A percentile compares a stretch with the other conserved stretches of the same genome.
Evolutionary conservation across 2,888 invertebrate species (phyloP).

Genomic region (Sminthurides aquaticus): DNA sequence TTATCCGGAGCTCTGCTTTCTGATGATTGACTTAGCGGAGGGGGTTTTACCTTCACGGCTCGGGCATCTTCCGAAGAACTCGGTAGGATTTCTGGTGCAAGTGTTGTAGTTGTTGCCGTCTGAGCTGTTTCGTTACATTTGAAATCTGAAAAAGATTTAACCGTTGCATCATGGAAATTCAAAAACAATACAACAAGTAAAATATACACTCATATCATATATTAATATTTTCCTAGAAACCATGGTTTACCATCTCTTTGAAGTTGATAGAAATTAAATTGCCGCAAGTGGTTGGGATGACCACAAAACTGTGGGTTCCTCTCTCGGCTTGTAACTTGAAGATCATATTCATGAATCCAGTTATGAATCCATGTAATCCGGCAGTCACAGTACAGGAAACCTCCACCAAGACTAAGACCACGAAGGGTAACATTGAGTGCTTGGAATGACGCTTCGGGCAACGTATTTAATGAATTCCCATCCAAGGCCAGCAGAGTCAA

Average conservation of each 20-base stretch:
- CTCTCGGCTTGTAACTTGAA: slow-evolving; percentile 86
- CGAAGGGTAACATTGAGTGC: slow-evolving; percentile 74
- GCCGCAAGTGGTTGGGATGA: slow-evolving; percentile 67
- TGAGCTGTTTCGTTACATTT: slow-evolving; percentile 42
- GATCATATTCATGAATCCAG: slow-evolving; percentile 78
- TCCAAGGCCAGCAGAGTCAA: slow-evolving; percentile 81
- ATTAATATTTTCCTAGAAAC: too few species aligned
- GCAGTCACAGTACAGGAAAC: slow-evolving; percentile 82
- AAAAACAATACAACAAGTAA: neutral
- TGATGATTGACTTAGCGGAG: neutral
- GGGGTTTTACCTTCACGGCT: neutral
- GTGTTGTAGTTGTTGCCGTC: slow-evolving; percentile 44
- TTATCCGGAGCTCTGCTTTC: neutral
- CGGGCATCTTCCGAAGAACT: neutral
- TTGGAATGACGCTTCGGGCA: slow-evolving; percentile 68
- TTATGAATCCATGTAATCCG: slow-evolving; percentile 79
- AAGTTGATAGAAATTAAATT: slow-evolving; percentile 78
- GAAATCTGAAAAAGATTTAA: slow-evolving; percentile 33
- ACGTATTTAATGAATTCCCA: slow-evolving; percentile 78
- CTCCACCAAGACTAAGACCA: slow-evolving; percentile 78
- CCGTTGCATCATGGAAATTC: neutral
- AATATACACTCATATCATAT: neutral
- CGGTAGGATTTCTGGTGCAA: slow-evolving; percentile 43
- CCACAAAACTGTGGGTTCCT: slow-evolving; percentile 89
- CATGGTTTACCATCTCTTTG: slow-evolving; percentile 62